A percentile compares a stretch with the other conserved stretches of the same genome.
phyloP scores from a whole-genome alignment of 2,888 invertebrate genomes.

The Itoplectis maculator region DNA sequence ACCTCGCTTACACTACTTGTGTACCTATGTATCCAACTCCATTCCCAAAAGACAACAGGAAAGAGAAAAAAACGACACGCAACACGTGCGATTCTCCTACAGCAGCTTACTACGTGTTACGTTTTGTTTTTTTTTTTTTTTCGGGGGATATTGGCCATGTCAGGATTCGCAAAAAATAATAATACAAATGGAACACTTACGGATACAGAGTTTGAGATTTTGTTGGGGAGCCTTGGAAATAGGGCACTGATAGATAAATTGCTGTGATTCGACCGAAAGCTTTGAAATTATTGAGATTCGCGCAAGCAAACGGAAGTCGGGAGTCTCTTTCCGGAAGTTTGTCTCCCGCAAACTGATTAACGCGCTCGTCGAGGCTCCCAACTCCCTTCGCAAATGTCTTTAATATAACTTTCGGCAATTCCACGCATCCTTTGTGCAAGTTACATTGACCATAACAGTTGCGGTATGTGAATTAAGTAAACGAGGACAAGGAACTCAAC shows the following conservation, averaged over 20 bases:
- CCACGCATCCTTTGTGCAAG: not conserved
- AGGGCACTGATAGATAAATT: slow-evolving; percentile 23
- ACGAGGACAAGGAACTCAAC: not conserved
- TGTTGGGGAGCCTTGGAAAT: slow-evolving; percentile 12
- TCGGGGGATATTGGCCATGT: slow-evolving; percentile 52
- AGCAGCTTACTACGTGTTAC: slow-evolving; percentile 62
- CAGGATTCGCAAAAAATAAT: slow-evolving; percentile 28
- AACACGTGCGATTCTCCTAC: slow-evolving; percentile 57
- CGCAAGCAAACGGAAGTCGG: too few relatives aligned
- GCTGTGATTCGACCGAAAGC: too few relatives aligned
- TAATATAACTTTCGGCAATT: not conserved
- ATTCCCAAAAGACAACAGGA: slow-evolving; percentile 58
- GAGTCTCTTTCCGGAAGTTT: too few relatives aligned
- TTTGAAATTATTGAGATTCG: too few relatives aligned
- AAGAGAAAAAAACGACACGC: slow-evolving; percentile 52
- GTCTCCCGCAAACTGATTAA: too few relatives aligned
- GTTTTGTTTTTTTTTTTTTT: too few relatives aligned
- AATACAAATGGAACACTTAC: slow-evolving; percentile 15
- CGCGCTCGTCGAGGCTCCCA: too few relatives aligned
- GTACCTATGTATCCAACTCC: slow-evolving; percentile 38
- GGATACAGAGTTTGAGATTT: slow-evolving; percentile 52
- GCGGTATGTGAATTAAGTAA: slow-evolving; percentile 8
- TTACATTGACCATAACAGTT: not conserved
- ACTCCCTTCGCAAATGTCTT: too few relatives aligned
- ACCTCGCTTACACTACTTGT: slow-evolving; percentile 47